Percentiles rank a stretch among this genome's conserved stretches.
These are phyloP conservation scores for Entelurus aequoreus DNA, from an alignment of 2,113 vertebrate genomes.

Conservation along the genomic window DNA sequence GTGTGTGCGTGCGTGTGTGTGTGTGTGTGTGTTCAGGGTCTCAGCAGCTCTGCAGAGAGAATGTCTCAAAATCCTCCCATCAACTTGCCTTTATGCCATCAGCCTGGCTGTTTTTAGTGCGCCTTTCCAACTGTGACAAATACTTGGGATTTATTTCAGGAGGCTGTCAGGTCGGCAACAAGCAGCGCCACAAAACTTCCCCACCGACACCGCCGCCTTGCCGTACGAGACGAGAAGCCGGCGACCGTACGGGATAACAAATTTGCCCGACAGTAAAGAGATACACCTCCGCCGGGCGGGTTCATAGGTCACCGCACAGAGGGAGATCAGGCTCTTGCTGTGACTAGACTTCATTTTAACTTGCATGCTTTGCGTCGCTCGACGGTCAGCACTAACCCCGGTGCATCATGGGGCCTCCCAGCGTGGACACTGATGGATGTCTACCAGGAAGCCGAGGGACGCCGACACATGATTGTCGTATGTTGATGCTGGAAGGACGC, in stretches of 20 bases:
- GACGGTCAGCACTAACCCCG: conserved; percentile 13
- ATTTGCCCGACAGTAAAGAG: neutral
- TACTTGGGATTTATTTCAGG: conserved; percentile 44
- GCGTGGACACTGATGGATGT: conserved; percentile 37
- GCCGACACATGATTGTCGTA: conserved; percentile 5
- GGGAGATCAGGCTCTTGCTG: neutral
- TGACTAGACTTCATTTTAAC: neutral
- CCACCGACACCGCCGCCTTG: neutral
- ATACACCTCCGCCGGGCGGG: too few relatives aligned
- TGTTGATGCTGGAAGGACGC: neutral
- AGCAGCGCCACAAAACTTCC: conserved; percentile 34
- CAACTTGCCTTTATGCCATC: conserved; percentile 29
- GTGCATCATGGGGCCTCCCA: conserved; percentile 30
- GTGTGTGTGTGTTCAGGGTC: neutral
- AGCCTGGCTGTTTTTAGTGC: conserved; percentile 45
- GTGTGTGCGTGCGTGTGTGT: conserved; percentile 8
- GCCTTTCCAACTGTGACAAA: conserved; percentile 24
- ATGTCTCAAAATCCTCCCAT: conserved; percentile 39
- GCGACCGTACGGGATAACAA: conserved; percentile 11
- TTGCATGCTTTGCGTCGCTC: neutral
- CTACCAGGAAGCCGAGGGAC: conserved; percentile 19
- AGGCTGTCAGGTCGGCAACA: conserved; percentile 32
- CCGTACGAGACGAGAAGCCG: conserved; percentile 9
- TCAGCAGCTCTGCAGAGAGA: conserved; percentile 26
- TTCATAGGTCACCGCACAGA: too few relatives aligned